Evolutionary conservation across 2,888 invertebrate species (phyloP), one percentile per base, ranked within the genome.

Genomic region (Pammene fasciana): DNA sequence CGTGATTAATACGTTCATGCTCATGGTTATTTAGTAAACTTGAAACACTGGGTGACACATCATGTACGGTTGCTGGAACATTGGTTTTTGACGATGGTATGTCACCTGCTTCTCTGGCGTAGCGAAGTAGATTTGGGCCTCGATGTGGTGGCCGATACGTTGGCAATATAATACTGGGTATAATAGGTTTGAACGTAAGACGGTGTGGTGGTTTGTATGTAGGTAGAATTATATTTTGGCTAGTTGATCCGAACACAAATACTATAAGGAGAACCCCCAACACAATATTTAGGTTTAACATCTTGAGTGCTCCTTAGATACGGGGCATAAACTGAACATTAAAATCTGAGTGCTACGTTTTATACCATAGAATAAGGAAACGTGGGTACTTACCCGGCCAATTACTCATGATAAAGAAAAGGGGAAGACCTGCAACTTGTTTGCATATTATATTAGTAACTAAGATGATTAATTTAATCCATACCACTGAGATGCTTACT

Each of bases 71-170:
- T 18, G n/a, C 16, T 4, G 71, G 71, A 36, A 78, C 67, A 8
- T 79, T 78, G 4, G 72, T 80, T 70, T 77, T 57, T 16, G 79
- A 45, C 78, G 76, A 79, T 38, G 72, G 52, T 8, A 79, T 79
- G 41, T 80, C 76, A 5, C 59, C 67, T 0, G 75, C 75, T 68
- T 79, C 76, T 66, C 85, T 75, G n/a, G 68, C 74, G 1, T 48
- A 55, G 18, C 70, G 65, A 16, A 52, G 38, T 57, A 45, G 18
- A 13, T 38, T 60, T 13, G 61, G 61, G 4, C 13, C 13, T 14
- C 13, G 41, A 13, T 13, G 13, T 11, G 79, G 78, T 10, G 77
- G 80, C 52, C 76, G 76, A 13, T 62, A 62, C 6, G 50, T 62
- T 0, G 61, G 61, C 1, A 62, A 50, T 18, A 62, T 50, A 50